Evolutionary conservation across 2,797 vertebrate species (phyloP).

Genomic region (Tarsius wallacei): DNA sequence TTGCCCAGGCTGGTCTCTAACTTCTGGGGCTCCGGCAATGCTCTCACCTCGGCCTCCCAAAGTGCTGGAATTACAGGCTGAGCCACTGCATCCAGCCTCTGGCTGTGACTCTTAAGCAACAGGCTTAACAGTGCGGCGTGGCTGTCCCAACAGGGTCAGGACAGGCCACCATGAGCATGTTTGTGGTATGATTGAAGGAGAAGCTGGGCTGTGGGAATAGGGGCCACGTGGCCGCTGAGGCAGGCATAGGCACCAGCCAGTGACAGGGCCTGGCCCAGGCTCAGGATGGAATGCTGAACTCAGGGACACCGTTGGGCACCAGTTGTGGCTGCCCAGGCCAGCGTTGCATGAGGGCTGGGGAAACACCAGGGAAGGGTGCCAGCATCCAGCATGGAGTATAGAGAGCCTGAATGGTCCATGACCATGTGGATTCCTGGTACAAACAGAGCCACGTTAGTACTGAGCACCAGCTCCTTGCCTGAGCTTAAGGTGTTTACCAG

Average conservation of each 20-base stretch:
- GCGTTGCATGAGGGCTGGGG: not conserved
- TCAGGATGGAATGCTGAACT: no score
- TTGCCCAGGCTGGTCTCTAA: no score
- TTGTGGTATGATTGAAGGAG: not conserved
- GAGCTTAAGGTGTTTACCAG: no score
- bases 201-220: fast-evolving
- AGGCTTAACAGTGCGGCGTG: not conserved
- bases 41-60: no score
- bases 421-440: not conserved
- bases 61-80: no score
- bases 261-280: not conserved
- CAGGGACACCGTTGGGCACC: not conserved
- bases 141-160: not conserved
- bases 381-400: not conserved
- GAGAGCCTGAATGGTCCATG: no score
- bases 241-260: not conserved
- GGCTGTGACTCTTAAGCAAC: no score
- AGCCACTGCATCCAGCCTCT: no score
- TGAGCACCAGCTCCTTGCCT: no score
- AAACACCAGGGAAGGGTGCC: not conserved
- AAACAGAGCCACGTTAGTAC: no score
- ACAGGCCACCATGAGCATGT: not conserved
- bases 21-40: no score
- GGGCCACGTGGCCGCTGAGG: not conserved
- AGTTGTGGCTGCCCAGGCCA: not conserved